Conservation (phyloP, 2,797 vertebrate species). For the Sciurus vulgaris region DNA sequence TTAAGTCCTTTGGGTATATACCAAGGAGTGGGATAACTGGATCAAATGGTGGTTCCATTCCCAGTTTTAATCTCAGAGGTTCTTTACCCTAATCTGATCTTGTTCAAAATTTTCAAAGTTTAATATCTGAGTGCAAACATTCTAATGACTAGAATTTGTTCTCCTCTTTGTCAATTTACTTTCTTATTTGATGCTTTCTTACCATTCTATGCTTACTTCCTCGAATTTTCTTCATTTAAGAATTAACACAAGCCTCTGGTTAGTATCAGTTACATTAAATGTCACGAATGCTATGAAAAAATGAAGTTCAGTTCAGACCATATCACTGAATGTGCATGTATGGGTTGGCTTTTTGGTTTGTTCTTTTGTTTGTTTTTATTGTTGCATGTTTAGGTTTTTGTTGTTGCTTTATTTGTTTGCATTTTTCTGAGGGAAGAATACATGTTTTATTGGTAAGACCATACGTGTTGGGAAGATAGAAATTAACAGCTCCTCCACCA, state of each 20-base stretch:
- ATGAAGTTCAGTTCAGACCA: not conserved
- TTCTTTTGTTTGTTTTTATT: not conserved
- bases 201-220: not conserved
- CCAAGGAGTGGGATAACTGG: too few species aligned
- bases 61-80: not conserved
- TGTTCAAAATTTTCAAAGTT: constrained; percentile 7
- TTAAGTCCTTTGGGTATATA: too few species aligned
- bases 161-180: not conserved
- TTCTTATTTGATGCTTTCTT: not conserved
- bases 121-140: not conserved
- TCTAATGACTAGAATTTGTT: constrained; percentile 58
- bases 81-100: constrained; percentile 15
- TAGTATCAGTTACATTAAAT: not conserved
- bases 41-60: too few species aligned
- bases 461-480: not conserved
- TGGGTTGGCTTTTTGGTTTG: not conserved
- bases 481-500: not conserved
- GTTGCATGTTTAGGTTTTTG: not conserved
- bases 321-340: not conserved
- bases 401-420: not conserved
- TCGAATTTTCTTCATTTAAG: not conserved
- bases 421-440: constrained; percentile 17
- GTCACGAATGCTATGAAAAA: not conserved
- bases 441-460: not conserved
- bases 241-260: not conserved